Conservation (phyloP, 2,113 vertebrate species). For the Scortum barcoo region DNA sequence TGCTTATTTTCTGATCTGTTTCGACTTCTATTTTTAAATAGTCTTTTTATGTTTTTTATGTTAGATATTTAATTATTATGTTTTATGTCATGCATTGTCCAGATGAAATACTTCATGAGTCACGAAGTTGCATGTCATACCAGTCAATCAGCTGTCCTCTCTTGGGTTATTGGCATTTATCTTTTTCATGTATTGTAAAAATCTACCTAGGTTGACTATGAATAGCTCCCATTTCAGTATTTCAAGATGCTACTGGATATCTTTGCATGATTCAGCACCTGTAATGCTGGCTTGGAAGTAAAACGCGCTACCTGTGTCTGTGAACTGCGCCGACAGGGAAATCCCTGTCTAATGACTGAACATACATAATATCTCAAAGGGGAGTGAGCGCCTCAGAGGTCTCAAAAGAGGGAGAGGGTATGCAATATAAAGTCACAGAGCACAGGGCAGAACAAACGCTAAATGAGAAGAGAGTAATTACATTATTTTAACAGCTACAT, state of each 20-base stretch:
- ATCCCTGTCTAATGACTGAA: slow-evolving; percentile 28
- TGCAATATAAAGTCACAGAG: background rate
- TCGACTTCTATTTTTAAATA: background rate
- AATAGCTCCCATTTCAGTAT: slow-evolving; percentile 15
- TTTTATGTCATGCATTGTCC: background rate
- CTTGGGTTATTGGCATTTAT: background rate
- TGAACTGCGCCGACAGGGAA: slow-evolving; percentile 21
- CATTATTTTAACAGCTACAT: slow-evolving; percentile 5
- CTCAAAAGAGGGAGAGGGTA: background rate
- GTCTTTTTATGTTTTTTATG: no score
- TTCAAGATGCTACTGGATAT: background rate
- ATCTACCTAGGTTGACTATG: background rate
- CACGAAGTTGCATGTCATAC: background rate
- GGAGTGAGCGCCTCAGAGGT: slow-evolving; percentile 4
- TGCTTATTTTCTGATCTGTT: background rate
- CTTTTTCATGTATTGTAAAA: slow-evolving; percentile 7
- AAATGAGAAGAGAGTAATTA: background rate
- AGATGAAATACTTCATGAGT: background rate
- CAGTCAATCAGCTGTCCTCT: background rate
- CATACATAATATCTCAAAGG: slow-evolving; percentile 18
- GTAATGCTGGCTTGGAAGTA: background rate
- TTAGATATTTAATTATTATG: no score
- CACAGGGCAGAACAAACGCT: background rate
- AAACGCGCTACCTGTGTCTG: slow-evolving; percentile 4
- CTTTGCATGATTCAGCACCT: slow-evolving; percentile 34